A percentile compares a stretch with the other conserved stretches of the same genome.
These are phyloP conservation scores for Acheta domesticus DNA, from an alignment of 2,888 invertebrate genomes.

Conservation along the genomic window DNA sequence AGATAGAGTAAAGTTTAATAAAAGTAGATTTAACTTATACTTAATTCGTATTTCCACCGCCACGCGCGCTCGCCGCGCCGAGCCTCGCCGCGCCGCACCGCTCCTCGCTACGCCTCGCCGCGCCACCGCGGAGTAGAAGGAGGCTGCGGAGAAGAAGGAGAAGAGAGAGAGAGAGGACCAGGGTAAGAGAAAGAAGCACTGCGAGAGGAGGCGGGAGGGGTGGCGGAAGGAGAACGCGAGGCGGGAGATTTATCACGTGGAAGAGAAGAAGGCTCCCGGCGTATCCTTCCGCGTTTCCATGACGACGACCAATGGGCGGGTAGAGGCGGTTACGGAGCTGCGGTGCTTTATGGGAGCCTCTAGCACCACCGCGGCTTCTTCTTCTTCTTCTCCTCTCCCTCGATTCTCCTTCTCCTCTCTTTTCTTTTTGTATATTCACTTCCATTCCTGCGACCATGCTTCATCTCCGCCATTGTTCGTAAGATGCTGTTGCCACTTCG, in stretches of 20 bases:
- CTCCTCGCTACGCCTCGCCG: not conserved
- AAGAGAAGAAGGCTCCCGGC: conserved; percentile 11
- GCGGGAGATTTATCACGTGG: conserved; percentile 21
- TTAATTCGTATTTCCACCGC: not conserved
- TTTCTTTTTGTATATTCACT: not conserved
- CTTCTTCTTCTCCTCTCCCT: not conserved
- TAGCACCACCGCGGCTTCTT: not conserved
- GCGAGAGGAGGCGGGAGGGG: conserved; percentile 22
- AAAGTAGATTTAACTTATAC: conserved; percentile 18
- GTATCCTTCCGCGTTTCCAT: conserved; percentile 11
- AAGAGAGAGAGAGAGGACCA: conserved; percentile 26
- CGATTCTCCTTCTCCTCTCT: not conserved
- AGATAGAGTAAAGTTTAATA: conserved; percentile 18
- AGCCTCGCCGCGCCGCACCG: not conserved
- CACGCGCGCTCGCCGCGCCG: not conserved
- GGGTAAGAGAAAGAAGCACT: conserved; percentile 21
- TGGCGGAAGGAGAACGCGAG: conserved; percentile 28
- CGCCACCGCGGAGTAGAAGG: not conserved
- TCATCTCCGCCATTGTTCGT: no score
- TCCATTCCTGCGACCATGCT: no score
- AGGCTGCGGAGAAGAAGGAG: conserved; percentile 19
- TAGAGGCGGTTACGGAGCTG: not conserved
- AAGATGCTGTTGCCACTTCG: no score
- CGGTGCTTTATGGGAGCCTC: not conserved
- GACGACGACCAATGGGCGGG: conserved; percentile 7